Conservation (phyloP, 2,113 vertebrate genomes). For the Tiliqua scincoides region DNA sequence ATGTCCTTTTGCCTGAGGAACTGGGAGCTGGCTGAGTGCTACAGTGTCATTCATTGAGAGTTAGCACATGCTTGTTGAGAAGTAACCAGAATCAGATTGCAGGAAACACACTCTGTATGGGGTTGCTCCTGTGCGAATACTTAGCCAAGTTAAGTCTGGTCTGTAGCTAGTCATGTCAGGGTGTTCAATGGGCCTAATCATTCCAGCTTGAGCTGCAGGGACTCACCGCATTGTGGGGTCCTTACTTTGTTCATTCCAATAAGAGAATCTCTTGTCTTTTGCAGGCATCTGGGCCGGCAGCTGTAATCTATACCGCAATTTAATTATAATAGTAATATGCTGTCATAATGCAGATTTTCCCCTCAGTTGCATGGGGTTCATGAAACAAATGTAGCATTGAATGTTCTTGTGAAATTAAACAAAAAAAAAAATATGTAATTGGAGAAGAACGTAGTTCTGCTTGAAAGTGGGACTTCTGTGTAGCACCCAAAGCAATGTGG, state of each 20-base stretch:
- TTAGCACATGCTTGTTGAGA: constrained; percentile 57
- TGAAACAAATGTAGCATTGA: constrained; percentile 31
- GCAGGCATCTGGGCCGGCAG: constrained; percentile 1
- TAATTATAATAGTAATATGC: background rate
- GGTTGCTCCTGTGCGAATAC: constrained; percentile 68
- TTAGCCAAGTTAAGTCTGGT: constrained; percentile 71
- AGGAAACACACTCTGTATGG: constrained; percentile 65
- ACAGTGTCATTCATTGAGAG: constrained; percentile 69
- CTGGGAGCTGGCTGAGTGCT: constrained; percentile 53
- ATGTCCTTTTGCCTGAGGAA: constrained; percentile 50
- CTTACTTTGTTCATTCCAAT: constrained; percentile 53
- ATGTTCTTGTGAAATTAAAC: background rate
- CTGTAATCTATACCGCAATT: background rate
- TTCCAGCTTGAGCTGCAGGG: constrained; percentile 59
- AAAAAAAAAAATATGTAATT: background rate
- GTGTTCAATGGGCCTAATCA: constrained; percentile 75
- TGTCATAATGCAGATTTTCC: constrained; percentile 20
- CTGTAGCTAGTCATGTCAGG: constrained; percentile 68
- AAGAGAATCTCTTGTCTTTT: constrained; percentile 19
- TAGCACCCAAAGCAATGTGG: constrained; percentile 3
- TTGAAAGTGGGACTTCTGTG: constrained; percentile 15
- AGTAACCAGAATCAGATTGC: constrained; percentile 74
- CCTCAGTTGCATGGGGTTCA: constrained; percentile 19
- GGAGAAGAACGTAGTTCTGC: background rate
- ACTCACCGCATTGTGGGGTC: constrained; percentile 46